Conservation (phyloP, 2,113 vertebrate species). For the Machaerirhynchus nigripectus region DNA sequence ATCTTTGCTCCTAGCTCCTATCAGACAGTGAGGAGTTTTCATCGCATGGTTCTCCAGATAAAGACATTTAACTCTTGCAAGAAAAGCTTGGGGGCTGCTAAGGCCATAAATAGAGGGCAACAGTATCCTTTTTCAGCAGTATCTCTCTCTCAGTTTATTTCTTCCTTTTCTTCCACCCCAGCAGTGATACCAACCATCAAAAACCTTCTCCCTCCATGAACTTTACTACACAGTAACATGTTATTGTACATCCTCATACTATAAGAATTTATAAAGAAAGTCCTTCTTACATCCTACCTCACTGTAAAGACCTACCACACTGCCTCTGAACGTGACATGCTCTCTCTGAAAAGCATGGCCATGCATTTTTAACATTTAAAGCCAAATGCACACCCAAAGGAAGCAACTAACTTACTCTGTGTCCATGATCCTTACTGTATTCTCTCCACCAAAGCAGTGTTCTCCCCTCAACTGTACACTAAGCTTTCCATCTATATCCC, state of each 20-base stretch:
- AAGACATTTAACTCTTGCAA: neutral
- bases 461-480: neutral
- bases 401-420: neutral
- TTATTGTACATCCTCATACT: neutral
- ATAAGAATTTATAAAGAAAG: neutral
- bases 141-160: neutral
- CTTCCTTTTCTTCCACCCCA: neutral
- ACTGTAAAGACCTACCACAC: neutral
- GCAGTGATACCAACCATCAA: neutral
- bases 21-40: neutral
- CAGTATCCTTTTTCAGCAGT: neutral
- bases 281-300: neutral
- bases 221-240: neutral
- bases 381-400: neutral
- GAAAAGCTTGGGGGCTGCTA: neutral
- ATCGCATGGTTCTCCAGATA: neutral
- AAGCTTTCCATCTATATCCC: neutral
- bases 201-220: neutral
- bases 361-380: neutral
- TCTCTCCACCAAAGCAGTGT: neutral
- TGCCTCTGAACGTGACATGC: accelerated
- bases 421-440: neutral
- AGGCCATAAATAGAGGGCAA: neutral
- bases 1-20: neutral
- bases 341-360: neutral